phyloP scores from a whole-genome alignment of 1,140 invertebrate species.

The Battus philenor region DNA sequence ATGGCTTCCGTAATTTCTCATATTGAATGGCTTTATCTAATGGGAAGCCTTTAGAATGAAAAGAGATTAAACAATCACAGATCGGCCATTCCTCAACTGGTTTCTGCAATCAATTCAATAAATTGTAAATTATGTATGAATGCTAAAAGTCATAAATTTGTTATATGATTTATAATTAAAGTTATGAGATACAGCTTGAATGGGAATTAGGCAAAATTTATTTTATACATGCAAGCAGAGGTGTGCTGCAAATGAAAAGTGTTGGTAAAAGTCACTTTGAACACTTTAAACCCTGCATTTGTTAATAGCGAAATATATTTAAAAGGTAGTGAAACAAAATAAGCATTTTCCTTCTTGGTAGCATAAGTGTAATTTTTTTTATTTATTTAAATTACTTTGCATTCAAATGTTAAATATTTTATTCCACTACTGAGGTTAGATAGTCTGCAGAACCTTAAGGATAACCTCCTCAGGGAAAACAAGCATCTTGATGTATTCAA shows the following conservation, averaged over 20 bases:
- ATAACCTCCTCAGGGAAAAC: constrained; percentile 97
- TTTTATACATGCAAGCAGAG: constrained; percentile 13
- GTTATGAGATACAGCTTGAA: constrained; percentile 1
- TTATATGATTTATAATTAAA: constrained; percentile 11
- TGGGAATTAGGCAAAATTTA: constrained; percentile 13
- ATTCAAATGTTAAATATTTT: constrained; percentile 42
- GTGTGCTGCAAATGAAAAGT: constrained; percentile 10
- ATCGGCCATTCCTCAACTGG: constrained; percentile 98
- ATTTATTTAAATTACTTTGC: constrained; percentile 16
- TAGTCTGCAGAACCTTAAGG: constrained; percentile 83
- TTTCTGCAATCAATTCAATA: constrained; percentile 77
- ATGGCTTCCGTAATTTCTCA: constrained; percentile 94
- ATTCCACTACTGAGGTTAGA: constrained; percentile 61
- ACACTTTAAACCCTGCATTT: background rate
- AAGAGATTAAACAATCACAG: constrained; percentile 98
- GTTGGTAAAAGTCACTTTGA: constrained; percentile 1
- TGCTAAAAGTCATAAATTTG: background rate
- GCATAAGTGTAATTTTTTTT: constrained; percentile 6
- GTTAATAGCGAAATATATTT: constrained; percentile 14
- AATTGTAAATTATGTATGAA: background rate
- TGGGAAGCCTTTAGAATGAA: constrained; percentile 99
- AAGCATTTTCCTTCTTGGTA: constrained; percentile 7
- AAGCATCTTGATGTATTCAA: constrained; percentile 95
- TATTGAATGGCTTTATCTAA: constrained; percentile 99
- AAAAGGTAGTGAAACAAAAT: constrained; percentile 37